Base-by-base conservation (phyloP, 2,113 vertebrate species). In the Heterotilapia buettikoferi region DNA sequence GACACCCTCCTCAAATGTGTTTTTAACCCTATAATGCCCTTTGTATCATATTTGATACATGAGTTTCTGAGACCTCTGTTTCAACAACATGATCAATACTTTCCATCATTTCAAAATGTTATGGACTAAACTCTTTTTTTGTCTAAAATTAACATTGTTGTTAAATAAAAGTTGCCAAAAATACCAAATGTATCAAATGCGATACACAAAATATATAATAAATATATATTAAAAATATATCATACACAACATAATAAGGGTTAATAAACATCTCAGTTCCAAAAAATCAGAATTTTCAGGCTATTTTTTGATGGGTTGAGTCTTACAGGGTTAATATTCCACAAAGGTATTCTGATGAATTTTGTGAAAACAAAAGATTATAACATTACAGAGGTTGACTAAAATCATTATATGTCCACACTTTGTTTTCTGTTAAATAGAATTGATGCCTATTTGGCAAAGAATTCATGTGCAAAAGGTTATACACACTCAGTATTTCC, bases 181-280 rank as follows among this genome's bases (percentile, higher is more conserved):
- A 12, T n/a, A 7, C 18, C 2, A 36, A n/a, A 66, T 2, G 18
- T 38, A 66, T 36, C 10, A 38, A 66, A 66, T 66, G 18, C 1
- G 0, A 36, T 66, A 66, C 18, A 66, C 2, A 0, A 63, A 36
- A 5, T 63, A 63, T 36, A 63, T 3, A 59, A 29, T 2, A 59
- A 29, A 59, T 9, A 59, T 59, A 59, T 36, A n/a, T n/a, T 63
- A n/a, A 36, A n/a, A 66, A n/a, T 66, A 66, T 66, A 66, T 66
- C 0, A 66, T 38, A 36, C 31, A 38, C 31, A 66, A 66, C 61
- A 66, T 36, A 36, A 66, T 38, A 5, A n/a, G 6, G 61, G 31
- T 66, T 66, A 36, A 36, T 7, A 66, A 66, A 66, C 31, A 38
- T 66, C 18, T 66, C 31, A 38, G 61, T 36, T 66, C 31, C 31